Percentiles rank a stretch among this genome's conserved stretches.
Evolutionary conservation across 2,888 invertebrate genomes (phyloP).

Genomic region (Spilarctia lutea): DNA sequence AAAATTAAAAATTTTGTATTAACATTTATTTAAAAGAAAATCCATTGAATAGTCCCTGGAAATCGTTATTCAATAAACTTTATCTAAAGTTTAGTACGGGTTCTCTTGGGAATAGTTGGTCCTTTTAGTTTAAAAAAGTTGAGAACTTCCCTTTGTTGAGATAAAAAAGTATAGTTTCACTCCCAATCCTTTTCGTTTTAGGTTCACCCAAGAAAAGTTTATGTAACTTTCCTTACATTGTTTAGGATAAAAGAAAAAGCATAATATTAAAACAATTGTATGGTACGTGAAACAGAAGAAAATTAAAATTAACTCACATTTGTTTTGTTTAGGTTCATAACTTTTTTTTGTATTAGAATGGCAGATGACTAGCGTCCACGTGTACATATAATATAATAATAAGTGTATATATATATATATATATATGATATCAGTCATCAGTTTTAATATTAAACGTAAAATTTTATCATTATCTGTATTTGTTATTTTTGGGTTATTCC

Average conservation of each 20-base stretch:
- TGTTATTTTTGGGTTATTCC: no score
- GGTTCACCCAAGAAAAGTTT: background rate
- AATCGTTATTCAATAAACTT: background rate
- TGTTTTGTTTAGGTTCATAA: background rate
- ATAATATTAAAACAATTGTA: background rate
- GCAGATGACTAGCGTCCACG: background rate
- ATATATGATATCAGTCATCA: no score
- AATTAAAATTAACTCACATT: background rate
- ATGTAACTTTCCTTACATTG: background rate
- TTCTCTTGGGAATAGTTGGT: background rate
- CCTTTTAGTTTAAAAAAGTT: constrained; percentile 4
- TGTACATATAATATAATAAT: no score
- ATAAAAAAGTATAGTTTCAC: background rate
- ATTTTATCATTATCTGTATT: no score
- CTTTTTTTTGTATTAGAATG: background rate
- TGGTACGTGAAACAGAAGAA: background rate
- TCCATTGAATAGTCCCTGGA: background rate
- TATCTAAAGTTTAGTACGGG: background rate
- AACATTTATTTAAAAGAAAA: background rate
- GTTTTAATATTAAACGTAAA: no score
- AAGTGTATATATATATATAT: no score
- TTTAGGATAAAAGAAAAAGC: background rate
- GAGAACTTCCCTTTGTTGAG: background rate
- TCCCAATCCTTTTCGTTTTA: constrained; percentile 1
- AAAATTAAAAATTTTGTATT: background rate